These are phyloP conservation scores for Periophthalmodon schlosseri DNA, from an alignment of 2,113 vertebrate species.

Conservation along the genomic window DNA sequence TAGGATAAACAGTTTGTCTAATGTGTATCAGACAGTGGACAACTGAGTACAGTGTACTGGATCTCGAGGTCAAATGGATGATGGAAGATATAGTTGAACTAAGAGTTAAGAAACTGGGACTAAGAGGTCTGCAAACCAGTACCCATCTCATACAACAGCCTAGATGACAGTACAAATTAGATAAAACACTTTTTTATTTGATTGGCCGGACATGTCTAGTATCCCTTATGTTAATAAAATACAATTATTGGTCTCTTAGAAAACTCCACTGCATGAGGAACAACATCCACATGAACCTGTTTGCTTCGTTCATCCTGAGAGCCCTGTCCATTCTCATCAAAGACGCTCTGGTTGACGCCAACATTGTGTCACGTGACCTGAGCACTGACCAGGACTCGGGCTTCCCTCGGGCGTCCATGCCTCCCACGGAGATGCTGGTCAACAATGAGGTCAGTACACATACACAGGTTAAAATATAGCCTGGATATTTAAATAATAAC, in stretches of 20 bases:
- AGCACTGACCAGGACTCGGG: slow-evolving; percentile 65
- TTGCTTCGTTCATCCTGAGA: slow-evolving; percentile 92
- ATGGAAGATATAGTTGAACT: too few species aligned
- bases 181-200: too few species aligned
- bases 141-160: too few species aligned
- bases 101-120: too few species aligned
- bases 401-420: slow-evolving; percentile 50
- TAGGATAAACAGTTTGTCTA: too few species aligned
- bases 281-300: slow-evolving; percentile 97
- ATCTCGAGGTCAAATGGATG: too few species aligned
- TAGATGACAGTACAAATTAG: too few species aligned
- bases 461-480: not conserved
- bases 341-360: slow-evolving; percentile 78
- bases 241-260: slow-evolving; percentile 65
- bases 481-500: not conserved
- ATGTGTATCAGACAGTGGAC: too few species aligned
- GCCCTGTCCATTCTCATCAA: slow-evolving; percentile 88
- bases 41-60: too few species aligned
- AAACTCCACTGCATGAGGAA: slow-evolving; percentile 96
- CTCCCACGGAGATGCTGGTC: slow-evolving; percentile 67
- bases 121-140: too few species aligned
- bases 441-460: slow-evolving; percentile 68
- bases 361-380: slow-evolving; percentile 57
- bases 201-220: too few species aligned
- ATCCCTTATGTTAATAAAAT: not conserved